phyloP scores from a whole-genome alignment of 2,888 invertebrate species.

The Serripes groenlandicus region DNA sequence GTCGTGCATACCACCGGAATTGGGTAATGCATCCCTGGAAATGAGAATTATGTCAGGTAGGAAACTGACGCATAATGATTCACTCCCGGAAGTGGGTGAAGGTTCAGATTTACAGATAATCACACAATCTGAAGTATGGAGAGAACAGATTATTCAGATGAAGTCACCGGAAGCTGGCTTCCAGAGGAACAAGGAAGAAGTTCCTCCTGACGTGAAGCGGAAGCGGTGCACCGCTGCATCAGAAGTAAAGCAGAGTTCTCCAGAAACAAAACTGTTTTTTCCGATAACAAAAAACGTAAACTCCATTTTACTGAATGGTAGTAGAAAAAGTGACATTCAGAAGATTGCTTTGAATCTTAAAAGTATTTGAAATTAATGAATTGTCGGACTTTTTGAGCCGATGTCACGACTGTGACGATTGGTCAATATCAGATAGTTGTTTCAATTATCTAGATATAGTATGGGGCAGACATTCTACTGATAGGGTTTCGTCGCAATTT shows the following conservation, averaged over 20 bases:
- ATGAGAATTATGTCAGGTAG: neutral
- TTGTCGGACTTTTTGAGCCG: slow-evolving; percentile 36
- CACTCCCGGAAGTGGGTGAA: neutral
- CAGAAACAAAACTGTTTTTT: slow-evolving; percentile 33
- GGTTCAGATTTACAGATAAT: neutral
- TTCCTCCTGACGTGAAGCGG: slow-evolving; percentile 61
- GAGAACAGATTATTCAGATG: too few species aligned
- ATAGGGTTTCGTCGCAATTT: slow-evolving; percentile 49
- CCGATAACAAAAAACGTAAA: slow-evolving; percentile 52
- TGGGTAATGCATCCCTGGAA: neutral
- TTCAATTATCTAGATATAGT: neutral
- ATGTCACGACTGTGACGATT: slow-evolving; percentile 34
- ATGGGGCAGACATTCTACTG: slow-evolving; percentile 27
- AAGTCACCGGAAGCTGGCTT: slow-evolving; percentile 44
- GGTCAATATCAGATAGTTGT: neutral
- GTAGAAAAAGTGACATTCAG: slow-evolving; percentile 42
- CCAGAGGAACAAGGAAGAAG: slow-evolving; percentile 33
- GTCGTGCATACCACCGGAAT: neutral
- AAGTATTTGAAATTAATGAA: slow-evolving; percentile 24
- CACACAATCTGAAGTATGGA: slow-evolving; percentile 8
- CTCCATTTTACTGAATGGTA: slow-evolving; percentile 40
- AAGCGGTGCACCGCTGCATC: slow-evolving; percentile 47
- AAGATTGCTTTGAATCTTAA: slow-evolving; percentile 38
- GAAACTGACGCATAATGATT: neutral
- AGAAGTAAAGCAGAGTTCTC: slow-evolving; percentile 14